phyloP scores from a whole-genome alignment of 2,113 vertebrate species.

The Thinocorus orbignyianus region DNA sequence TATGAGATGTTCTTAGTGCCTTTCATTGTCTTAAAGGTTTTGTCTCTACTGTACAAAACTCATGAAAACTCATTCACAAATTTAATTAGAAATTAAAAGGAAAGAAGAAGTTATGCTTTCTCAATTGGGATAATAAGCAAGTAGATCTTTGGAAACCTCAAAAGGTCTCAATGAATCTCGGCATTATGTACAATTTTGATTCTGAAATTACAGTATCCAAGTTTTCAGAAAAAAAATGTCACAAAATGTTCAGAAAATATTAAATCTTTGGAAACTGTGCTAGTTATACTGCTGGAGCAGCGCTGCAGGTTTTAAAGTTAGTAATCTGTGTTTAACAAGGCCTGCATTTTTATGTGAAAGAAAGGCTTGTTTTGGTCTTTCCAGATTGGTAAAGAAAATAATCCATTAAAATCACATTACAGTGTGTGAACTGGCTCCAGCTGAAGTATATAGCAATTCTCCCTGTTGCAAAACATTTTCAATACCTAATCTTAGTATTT shows the following conservation, averaged over 20 bases:
- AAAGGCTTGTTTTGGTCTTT: background rate
- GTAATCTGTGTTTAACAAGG: slow-evolving; percentile 2
- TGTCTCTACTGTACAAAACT: background rate
- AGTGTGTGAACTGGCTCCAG: background rate
- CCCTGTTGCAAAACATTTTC: background rate
- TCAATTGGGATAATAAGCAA: background rate
- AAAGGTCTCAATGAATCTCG: background rate
- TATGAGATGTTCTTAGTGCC: background rate
- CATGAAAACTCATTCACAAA: background rate
- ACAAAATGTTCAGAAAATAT: background rate
- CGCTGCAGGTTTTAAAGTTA: background rate
- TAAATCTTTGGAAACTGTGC: background rate
- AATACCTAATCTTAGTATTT: background rate
- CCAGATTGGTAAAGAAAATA: background rate
- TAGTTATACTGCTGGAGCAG: background rate
- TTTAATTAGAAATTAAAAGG: background rate
- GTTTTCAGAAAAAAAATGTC: background rate
- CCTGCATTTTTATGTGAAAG: background rate
- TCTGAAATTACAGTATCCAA: background rate
- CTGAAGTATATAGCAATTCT: background rate
- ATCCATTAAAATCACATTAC: background rate
- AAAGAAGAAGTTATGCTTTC: background rate
- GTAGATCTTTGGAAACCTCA: background rate
- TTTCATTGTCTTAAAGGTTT: background rate
- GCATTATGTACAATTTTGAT: background rate